Evolutionary conservation across 37 sponge, comb jelly and placozoan genomes (phyloP).

Genomic region (Haliclona indistincta): DNA sequence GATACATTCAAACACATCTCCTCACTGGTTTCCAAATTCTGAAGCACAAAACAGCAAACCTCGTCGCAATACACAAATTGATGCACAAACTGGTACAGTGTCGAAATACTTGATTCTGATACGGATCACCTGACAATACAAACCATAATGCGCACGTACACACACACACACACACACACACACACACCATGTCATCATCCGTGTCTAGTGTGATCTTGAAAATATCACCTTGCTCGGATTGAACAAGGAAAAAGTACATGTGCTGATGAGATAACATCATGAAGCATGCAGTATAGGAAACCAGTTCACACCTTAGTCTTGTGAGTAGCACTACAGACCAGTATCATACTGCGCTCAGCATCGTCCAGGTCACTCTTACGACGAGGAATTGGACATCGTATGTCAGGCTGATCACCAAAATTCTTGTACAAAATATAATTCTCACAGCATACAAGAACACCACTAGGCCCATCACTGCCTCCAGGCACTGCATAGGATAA

Average conservation of each 20-base stretch:
- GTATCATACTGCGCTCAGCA: constrained; percentile 92
- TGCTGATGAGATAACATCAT: constrained; percentile 44
- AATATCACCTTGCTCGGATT: constrained; percentile 96
- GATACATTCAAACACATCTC: neutral
- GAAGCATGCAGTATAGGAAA: neutral
- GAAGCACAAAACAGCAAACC: constrained; percentile 96
- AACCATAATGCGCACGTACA: neutral
- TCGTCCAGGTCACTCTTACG: constrained; percentile 92
- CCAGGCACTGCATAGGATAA: constrained; percentile 75
- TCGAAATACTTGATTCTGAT: constrained; percentile 97
- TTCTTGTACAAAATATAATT: constrained; percentile 99
- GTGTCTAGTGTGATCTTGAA: constrained; percentile 93
- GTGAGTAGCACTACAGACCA: constrained; percentile 89
- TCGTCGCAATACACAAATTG: constrained; percentile 90
- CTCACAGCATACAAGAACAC: constrained; percentile 96
- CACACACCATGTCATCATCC: constrained; percentile 76
- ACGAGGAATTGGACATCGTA: constrained; percentile 96
- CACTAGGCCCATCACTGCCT: constrained; percentile 98
- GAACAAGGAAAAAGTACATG: constrained; percentile 94
- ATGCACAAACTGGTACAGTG: constrained; percentile 87
- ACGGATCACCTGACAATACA: constrained; percentile 77
- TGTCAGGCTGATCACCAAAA: constrained; percentile 99
- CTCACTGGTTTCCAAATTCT: constrained; percentile 98
- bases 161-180: neutral
- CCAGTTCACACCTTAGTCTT: constrained; percentile 77